Base-by-base conservation (phyloP, 30 jellyfish, hydroid and myxozoan genomes). In the Aurelia aurita region DNA sequence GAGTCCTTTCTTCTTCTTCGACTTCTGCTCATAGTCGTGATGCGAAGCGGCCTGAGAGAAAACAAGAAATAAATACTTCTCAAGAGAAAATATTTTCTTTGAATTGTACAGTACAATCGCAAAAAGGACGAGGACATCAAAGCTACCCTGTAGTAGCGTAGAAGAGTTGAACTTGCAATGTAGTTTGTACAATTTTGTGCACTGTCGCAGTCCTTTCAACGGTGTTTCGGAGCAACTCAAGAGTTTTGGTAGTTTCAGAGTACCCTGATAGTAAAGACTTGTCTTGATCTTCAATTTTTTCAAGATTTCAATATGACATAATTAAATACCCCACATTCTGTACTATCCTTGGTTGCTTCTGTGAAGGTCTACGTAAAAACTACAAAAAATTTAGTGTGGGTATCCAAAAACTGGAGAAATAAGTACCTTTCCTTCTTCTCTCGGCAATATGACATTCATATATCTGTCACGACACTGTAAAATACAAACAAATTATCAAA, bases 361-460 rank as follows among this genome's bases (percentile, higher is more conserved):
- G 46, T 34, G 46, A 34, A 34, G 6, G 46, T 34, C 5, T 0
- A n/a, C 88, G 12, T 18, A 5, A 77, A 6, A 54, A 55, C 14
- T n/a, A 0, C 14, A 6, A 5, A 0, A 6, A 26, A 74, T 19
- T 18, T 44, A 32, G 14, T 9, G 25, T 26, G 72, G 16, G 63
- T 39, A 55, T 22, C 7, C 31, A 46, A 29, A 75, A 35, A 25
- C 8, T 54, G 46, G 51, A 25, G 28, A 59, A 10, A n/a, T 63
- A 31, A 68, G 45, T 64, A 92, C 98, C 95, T 95, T 95, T 29
- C 99, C 99, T 72, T 95, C 99, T 64, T 95, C 99, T 73, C 99
- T 72, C 29, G 94, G 96, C 77, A 95, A 45, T 19, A 95, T 86
- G 19, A 95, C 97, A 65, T 89, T 95, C 85, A 78, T 88, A 55